Evolutionary conservation across 2,888 invertebrate species (phyloP).

Genomic region (Campoplex capitator): DNA sequence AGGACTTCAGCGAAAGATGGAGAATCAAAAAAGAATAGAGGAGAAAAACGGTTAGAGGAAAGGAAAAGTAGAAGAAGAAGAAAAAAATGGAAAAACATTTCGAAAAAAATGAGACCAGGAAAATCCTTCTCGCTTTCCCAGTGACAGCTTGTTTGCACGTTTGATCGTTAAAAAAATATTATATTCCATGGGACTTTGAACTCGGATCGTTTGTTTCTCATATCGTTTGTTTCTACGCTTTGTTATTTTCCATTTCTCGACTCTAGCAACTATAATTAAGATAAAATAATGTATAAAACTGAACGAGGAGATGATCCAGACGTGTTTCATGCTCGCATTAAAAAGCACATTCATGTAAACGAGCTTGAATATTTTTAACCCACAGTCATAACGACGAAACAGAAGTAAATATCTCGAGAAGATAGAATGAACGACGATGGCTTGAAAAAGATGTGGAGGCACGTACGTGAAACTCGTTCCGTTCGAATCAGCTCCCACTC

Average conservation of each 20-base stretch:
- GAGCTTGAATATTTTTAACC: constrained; percentile 48
- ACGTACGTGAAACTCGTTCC: constrained; percentile 59
- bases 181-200: neutral
- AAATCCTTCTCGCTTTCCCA: constrained; percentile 75
- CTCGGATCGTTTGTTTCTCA: neutral
- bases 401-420: constrained; percentile 48
- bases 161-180: constrained; percentile 44
- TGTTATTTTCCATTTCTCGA: neutral
- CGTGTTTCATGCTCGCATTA: constrained; percentile 43
- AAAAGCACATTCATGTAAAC: constrained; percentile 70
- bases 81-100: neutral
- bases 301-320: constrained; percentile 44
- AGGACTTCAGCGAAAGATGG: neutral
- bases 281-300: constrained; percentile 74
- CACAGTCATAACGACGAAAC: constrained; percentile 14
- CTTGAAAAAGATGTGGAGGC: constrained; percentile 54
- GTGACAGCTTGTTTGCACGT: constrained; percentile 54
- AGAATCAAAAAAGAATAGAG: constrained; percentile 8
- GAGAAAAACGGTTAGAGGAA: constrained; percentile 9
- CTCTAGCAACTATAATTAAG: constrained; percentile 71
- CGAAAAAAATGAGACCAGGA: constrained; percentile 68
- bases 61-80: constrained; percentile 65
- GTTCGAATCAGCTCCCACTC: constrained; percentile 43
- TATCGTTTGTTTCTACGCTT: neutral
- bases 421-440: constrained; percentile 44